phyloP scores from a whole-genome alignment of 2,888 invertebrate species.

The Hirtodrosophila alboralis region DNA sequence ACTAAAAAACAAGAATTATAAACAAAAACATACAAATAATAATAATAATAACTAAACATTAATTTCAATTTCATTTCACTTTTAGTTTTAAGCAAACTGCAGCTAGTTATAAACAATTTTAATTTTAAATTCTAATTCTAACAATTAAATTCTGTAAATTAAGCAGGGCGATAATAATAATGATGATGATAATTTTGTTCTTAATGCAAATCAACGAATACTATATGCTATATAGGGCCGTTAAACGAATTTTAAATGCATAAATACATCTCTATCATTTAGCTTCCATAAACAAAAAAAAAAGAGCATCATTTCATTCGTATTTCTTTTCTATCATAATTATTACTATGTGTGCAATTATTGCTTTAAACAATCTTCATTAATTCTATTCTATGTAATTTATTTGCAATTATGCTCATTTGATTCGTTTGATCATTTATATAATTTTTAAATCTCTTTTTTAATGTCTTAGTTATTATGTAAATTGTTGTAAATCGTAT shows the following conservation, averaged over 20 bases:
- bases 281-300: neutral
- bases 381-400: slow-evolving; percentile 51
- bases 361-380: slow-evolving; percentile 66
- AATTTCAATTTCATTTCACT: slow-evolving; percentile 39
- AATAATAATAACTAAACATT: slow-evolving; percentile 25
- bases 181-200: slow-evolving; percentile 39
- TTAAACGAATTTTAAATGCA: slow-evolving; percentile 62
- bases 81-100: slow-evolving; percentile 38
- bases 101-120: slow-evolving; percentile 37
- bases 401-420: slow-evolving; percentile 57
- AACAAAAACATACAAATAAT: slow-evolving; percentile 37
- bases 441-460: slow-evolving; percentile 44
- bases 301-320: no score
- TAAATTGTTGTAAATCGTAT: slow-evolving; percentile 72
- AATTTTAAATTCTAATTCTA: slow-evolving; percentile 12
- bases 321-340: slow-evolving; percentile 32
- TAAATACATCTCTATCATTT: no score
- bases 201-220: slow-evolving; percentile 72
- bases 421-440: slow-evolving; percentile 21
- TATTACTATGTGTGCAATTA: slow-evolving; percentile 74
- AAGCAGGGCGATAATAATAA: slow-evolving; percentile 41
- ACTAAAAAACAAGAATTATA: slow-evolving; percentile 53
- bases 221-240: slow-evolving; percentile 54
- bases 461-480: slow-evolving; percentile 63
- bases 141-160: slow-evolving; percentile 31